phyloP scores from a whole-genome alignment of 2,797 vertebrate species.

The Carapus acus region DNA sequence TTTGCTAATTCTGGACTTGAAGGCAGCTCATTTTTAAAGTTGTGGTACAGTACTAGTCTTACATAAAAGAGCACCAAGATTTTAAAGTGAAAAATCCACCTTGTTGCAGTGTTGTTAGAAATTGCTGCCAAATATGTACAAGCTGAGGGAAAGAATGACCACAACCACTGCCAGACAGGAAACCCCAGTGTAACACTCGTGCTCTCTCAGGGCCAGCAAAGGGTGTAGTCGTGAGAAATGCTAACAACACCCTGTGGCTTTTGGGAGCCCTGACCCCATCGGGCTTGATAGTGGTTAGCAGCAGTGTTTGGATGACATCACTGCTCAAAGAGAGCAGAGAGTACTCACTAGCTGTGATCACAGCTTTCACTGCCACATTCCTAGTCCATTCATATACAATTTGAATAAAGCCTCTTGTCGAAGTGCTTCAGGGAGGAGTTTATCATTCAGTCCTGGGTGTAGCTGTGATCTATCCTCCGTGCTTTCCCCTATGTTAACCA shows the following conservation, averaged over 20 bases:
- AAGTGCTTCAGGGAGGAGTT: constrained; percentile 56
- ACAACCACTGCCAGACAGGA: constrained; percentile 40
- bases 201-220: constrained; percentile 15
- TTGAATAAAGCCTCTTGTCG: constrained; percentile 23
- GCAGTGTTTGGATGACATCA: constrained; percentile 21
- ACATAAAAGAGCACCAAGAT: not conserved
- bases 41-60: not conserved
- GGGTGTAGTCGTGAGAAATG: constrained; percentile 42
- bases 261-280: constrained; percentile 35
- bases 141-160: constrained; percentile 23
- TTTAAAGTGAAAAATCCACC: not conserved
- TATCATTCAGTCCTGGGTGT: constrained; percentile 53
- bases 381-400: constrained; percentile 52
- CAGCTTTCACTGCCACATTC: constrained; percentile 31
- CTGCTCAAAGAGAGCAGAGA: constrained; percentile 2
- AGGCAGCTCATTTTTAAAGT: too few relatives aligned
- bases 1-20: too few relatives aligned
- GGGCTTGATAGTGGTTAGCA: constrained; percentile 25
- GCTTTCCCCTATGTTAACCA: constrained; percentile 15
- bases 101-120: too few relatives aligned
- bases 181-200: constrained; percentile 39
- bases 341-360: not conserved
- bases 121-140: constrained; percentile 21
- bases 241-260: constrained; percentile 25
- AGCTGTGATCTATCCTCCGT: constrained; percentile 30